Conservation (phyloP, 2,888 invertebrate species). For the Gymnosoma rotundatum region DNA sequence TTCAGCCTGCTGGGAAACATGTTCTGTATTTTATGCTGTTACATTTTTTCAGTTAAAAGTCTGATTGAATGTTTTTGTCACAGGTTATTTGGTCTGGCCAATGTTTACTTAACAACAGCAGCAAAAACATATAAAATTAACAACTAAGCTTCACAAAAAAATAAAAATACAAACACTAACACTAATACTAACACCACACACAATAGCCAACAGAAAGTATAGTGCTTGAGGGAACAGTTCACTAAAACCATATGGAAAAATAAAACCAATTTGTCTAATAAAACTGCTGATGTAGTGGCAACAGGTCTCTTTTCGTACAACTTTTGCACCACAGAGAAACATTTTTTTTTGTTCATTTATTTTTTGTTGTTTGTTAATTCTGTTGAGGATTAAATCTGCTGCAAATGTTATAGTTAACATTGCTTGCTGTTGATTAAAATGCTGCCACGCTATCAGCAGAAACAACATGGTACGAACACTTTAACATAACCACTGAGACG, state of each 20-base stretch:
- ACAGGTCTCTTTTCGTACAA: slow-evolving; percentile 62
- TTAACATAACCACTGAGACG: slow-evolving; percentile 68
- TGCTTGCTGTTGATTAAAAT: neutral
- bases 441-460: slow-evolving; percentile 24
- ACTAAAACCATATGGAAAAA: slow-evolving; percentile 44
- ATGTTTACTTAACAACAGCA: slow-evolving; percentile 41
- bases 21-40: slow-evolving; percentile 10
- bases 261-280: slow-evolving; percentile 73
- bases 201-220: slow-evolving; percentile 6
- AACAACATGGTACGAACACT: slow-evolving; percentile 36
- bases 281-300: slow-evolving; percentile 67
- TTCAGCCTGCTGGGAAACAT: slow-evolving; percentile 40
- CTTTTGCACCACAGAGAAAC: slow-evolving; percentile 25
- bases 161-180: neutral
- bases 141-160: neutral
- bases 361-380: slow-evolving; percentile 32
- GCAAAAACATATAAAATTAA: slow-evolving; percentile 22
- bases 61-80: slow-evolving; percentile 66
- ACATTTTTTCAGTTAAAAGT: slow-evolving; percentile 22
- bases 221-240: slow-evolving; percentile 22
- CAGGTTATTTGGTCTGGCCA: slow-evolving; percentile 58
- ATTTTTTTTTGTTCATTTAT: neutral
- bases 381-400: slow-evolving; percentile 50
- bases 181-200: slow-evolving; percentile 10
- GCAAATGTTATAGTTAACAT: slow-evolving; percentile 13